phyloP scores from a whole-genome alignment of 2,797 vertebrate species.

The Morus bassanus region DNA sequence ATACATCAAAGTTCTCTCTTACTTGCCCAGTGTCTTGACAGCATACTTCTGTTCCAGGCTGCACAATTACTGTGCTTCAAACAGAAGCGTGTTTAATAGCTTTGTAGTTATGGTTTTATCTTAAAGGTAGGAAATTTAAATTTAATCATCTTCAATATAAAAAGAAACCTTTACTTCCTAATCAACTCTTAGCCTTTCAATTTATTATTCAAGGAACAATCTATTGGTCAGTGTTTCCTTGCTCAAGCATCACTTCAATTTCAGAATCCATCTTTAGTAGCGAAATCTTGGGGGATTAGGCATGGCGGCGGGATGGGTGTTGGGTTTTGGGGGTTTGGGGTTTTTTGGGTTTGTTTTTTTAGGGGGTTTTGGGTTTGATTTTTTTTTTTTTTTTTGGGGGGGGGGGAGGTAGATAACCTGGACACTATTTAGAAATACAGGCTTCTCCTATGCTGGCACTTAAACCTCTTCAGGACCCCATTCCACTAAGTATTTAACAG shows the following conservation, averaged over 20 bases:
- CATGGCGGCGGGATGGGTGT: accelerated
- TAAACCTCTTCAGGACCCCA: not conserved
- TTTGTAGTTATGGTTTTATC: not conserved
- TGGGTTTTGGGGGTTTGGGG: accelerated
- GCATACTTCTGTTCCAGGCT: not conserved
- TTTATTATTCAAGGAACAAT: not conserved
- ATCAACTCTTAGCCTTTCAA: not conserved
- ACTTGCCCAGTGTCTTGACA: not conserved
- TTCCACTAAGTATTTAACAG: not conserved
- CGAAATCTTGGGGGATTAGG: not conserved
- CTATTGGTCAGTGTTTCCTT: not conserved
- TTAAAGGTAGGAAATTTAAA: not conserved
- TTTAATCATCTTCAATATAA: not conserved
- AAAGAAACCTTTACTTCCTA: not conserved
- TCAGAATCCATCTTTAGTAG: not conserved
- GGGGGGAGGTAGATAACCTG: not conserved
- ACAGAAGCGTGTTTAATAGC: not conserved
- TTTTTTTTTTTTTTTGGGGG: not conserved
- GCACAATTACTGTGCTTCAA: not conserved
- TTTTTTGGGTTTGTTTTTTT: not conserved
- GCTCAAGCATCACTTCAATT: not conserved
- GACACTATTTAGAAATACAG: not conserved
- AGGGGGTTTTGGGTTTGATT: too few species aligned
- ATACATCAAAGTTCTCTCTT: accelerated
- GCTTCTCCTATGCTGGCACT: not conserved